These are phyloP conservation scores for Coregonus clupeaformis DNA, from an alignment of 2,113 vertebrate genomes.

Conservation along the genomic window DNA sequence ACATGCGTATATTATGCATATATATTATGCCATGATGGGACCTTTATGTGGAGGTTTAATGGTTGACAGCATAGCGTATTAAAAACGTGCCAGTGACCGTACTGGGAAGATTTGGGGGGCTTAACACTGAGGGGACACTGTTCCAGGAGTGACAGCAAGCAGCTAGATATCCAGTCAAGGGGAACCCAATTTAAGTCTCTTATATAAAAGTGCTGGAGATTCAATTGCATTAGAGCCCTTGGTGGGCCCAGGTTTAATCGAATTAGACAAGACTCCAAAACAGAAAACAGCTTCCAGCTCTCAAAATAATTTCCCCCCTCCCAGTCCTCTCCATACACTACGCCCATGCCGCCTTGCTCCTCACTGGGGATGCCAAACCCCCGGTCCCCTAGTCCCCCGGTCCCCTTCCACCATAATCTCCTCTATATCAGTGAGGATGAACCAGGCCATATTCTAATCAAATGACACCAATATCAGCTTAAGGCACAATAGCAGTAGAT, in stretches of 20 bases:
- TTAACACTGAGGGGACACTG: slow-evolving; percentile 34
- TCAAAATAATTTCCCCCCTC: background rate
- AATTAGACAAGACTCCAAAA: slow-evolving; percentile 73
- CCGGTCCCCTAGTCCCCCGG: background rate
- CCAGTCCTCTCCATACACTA: background rate
- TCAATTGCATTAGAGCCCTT: slow-evolving; percentile 75
- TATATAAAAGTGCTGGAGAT: slow-evolving; percentile 72
- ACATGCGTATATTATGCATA: slow-evolving; percentile 37
- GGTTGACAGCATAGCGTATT: slow-evolving; percentile 47
- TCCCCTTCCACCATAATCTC: background rate
- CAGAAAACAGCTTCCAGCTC: slow-evolving; percentile 17
- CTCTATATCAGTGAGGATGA: background rate
- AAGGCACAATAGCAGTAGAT: background rate
- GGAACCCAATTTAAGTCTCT: slow-evolving; percentile 76
- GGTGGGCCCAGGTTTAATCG: slow-evolving; percentile 69
- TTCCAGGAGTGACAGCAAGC: slow-evolving; percentile 43
- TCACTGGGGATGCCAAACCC: background rate
- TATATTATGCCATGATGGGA: slow-evolving; percentile 66
- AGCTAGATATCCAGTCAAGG: slow-evolving; percentile 65
- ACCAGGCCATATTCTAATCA: background rate
- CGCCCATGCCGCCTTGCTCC: background rate
- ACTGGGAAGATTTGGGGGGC: slow-evolving; percentile 5
- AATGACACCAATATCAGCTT: background rate
- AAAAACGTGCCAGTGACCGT: background rate
- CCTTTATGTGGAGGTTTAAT: slow-evolving; percentile 69